A percentile compares a stretch with the other conserved stretches of the same genome.
Conservation (phyloP, 1,140 invertebrate genomes). For the Camponotus vicinus region DNA sequence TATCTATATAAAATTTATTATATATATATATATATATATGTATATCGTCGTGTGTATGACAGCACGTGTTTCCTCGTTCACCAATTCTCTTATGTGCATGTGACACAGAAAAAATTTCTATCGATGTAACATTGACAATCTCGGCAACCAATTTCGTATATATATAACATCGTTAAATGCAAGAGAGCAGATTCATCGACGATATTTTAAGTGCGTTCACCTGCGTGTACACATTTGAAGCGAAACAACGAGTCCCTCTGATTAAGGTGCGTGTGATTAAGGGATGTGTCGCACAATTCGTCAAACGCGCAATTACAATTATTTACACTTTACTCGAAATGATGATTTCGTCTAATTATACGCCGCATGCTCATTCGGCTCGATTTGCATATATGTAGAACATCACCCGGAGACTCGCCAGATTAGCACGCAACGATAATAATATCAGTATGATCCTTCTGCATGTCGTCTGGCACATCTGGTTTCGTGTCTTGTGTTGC, state of each 20-base stretch:
- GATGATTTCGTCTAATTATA: constrained; percentile 49
- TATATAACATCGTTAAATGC: constrained; percentile 29
- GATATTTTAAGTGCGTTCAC: constrained; percentile 17
- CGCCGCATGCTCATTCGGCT: constrained; percentile 69
- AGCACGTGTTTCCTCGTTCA: constrained; percentile 70
- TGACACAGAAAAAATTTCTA: constrained; percentile 26
- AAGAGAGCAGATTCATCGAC: constrained; percentile 10
- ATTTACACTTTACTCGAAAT: constrained; percentile 4
- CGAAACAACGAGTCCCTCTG: constrained; percentile 21
- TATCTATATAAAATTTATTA: constrained; percentile 6
- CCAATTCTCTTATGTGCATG: constrained; percentile 39
- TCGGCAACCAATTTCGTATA: constrained; percentile 20
- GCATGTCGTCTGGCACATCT: constrained; percentile 84
- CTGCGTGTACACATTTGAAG: constrained; percentile 31
- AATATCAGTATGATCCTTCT: constrained; percentile 75
- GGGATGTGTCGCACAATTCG: background rate
- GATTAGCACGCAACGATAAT: constrained; percentile 30
- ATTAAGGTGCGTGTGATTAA: background rate
- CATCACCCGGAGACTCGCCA: constrained; percentile 12
- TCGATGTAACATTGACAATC: constrained; percentile 35
- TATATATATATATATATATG: constrained; percentile 43
- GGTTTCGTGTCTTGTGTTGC: constrained; percentile 85
- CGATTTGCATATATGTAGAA: constrained; percentile 37
- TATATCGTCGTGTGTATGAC: constrained; percentile 77
- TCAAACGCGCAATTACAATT: background rate